Percentiles rank a stretch among this genome's conserved stretches.
Evolutionary conservation across 2,113 vertebrate genomes (phyloP).

Genomic region (Caracal caracal): DNA sequence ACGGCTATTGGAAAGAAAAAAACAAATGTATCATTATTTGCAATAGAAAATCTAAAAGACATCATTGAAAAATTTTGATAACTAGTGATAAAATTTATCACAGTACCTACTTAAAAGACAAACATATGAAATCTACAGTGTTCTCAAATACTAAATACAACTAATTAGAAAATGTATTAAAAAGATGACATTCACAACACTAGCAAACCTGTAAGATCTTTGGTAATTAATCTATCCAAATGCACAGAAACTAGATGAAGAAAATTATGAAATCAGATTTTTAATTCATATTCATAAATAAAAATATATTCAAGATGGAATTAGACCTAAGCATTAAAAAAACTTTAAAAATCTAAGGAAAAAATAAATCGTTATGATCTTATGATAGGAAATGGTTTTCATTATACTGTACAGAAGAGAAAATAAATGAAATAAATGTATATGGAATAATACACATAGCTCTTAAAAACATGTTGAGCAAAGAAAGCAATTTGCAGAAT

Average conservation of each 20-base stretch:
- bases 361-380: not conserved
- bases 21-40: not conserved
- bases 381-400: conserved; percentile 40
- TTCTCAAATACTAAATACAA: conserved; percentile 20
- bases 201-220: not conserved
- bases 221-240: conserved; percentile 21
- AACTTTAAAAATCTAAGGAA: conserved; percentile 14
- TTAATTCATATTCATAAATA: conserved; percentile 9
- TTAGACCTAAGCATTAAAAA: not conserved
- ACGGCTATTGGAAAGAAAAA: not conserved
- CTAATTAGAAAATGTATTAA: not conserved
- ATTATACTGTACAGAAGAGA: not conserved
- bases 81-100: not conserved
- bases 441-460: not conserved
- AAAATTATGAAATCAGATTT: conserved; percentile 33
- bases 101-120: conserved; percentile 13
- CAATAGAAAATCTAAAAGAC: not conserved
- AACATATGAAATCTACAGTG: not conserved
- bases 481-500: conserved; percentile 39
- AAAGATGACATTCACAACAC: not conserved
- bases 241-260: conserved; percentile 1
- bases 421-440: conserved; percentile 33
- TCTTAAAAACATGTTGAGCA: conserved; percentile 11
- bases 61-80: not conserved
- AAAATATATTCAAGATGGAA: conserved; percentile 38